Evolutionary conservation across 1,140 invertebrate genomes (phyloP).

Genomic region (Calosoma granatense): DNA sequence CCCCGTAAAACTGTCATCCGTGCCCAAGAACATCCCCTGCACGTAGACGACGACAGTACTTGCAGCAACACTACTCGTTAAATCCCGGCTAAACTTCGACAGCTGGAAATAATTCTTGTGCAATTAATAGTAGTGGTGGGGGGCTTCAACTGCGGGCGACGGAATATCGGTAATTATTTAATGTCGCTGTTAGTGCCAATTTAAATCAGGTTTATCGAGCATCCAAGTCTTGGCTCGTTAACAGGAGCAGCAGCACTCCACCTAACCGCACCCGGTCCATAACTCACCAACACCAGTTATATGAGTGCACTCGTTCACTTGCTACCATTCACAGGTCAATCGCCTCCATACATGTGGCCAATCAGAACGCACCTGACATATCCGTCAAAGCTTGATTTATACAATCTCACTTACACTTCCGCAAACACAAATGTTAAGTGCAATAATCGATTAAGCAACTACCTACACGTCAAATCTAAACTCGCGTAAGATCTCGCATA

Average conservation of each 20-base stretch:
- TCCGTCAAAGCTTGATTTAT: too few relatives aligned
- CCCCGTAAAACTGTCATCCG: slow-evolving; percentile 4
- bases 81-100: not conserved
- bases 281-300: too few relatives aligned
- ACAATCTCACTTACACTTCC: too few relatives aligned
- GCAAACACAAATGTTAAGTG: too few relatives aligned
- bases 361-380: too few relatives aligned
- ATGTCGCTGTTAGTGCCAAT: slow-evolving; percentile 2
- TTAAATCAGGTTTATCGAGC: slow-evolving; percentile 6
- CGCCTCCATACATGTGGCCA: too few relatives aligned
- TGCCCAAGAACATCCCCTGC: not conserved
- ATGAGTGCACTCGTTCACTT: too few relatives aligned
- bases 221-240: slow-evolving; percentile 1
- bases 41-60: not conserved
- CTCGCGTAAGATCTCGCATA: too few relatives aligned
- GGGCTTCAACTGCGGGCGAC: not conserved
- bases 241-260: not conserved
- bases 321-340: too few relatives aligned
- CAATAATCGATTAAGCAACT: too few relatives aligned
- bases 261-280: not conserved
- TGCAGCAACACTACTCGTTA: not conserved
- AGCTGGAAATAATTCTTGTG: slow-evolving; percentile 2
- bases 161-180: slow-evolving; percentile 5
- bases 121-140: not conserved
- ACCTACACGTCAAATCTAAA: too few relatives aligned